Evolutionary conservation across 2,797 vertebrate genomes (phyloP), one percentile per base, ranked within the genome.

Genomic region (Ambastaia sidthimunki): DNA sequence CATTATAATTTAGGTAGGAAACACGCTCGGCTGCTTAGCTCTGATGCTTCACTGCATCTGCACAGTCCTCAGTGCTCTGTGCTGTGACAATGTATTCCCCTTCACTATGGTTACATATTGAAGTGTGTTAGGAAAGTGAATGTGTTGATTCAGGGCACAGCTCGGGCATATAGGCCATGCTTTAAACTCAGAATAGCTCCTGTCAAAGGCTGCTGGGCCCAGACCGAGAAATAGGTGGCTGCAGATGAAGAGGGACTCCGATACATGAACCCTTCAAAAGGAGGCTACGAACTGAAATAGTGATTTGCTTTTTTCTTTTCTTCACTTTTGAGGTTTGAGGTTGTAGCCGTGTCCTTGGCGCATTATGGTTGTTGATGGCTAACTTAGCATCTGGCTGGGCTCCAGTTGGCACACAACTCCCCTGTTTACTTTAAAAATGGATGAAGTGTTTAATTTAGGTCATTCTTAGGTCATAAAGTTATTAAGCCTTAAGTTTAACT

Each of bases 61-160:
- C 28, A 44, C 68, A 82, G 78, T 76, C 84, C 84, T 87, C 86
- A 85, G 82, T 82, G 85, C 52, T n/a, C 68, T 80, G 23, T 59
- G 28, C 63, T 54, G 71, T 71, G 81, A 83, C 82, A 25, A 88
- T 70, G 47, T 66, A 82, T 83, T 75, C 28, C 44, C 25, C 25
- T 65, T 74, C 59, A 74, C 72, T 59, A 65, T 63, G 44, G 84
- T 87, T 87, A 86, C 86, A 74, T 74, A 74, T 65, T 85, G 87
- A 82, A 66, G 71, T 71, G 80, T 86, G 83, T 81, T 81, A 86
- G 69, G 78, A 85, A 88, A 90, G 83, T 34, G 82, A 82, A 75
- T 85, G 81, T 85, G 72, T 81, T 86, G 76, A 84, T 86, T 86
- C 76, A 62, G 50, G 62, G 72, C 80, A 60, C 28, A 87, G 44